Evolutionary conservation across 2,797 vertebrate species (phyloP).

Genomic region (Parotocinclus haroldoi): DNA sequence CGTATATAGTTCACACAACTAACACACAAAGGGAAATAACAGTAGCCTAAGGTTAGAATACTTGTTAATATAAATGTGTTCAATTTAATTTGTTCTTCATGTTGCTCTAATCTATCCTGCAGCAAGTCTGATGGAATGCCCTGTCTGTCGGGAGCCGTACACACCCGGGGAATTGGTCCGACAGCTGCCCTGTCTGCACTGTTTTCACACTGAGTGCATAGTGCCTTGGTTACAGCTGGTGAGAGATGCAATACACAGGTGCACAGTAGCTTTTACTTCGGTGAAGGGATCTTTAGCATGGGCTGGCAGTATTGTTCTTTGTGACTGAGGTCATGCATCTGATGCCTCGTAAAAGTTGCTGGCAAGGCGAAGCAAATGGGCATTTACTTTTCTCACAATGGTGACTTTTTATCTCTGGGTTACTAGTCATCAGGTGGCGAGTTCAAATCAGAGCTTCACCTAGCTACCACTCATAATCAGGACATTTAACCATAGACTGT

Average conservation of each 20-base stretch:
- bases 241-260: conserved; percentile 51
- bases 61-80: too few relatives aligned
- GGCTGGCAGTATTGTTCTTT: neutral
- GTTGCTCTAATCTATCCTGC: conserved; percentile 44
- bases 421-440: too few relatives aligned
- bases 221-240: conserved; percentile 94
- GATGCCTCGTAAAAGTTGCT: neutral
- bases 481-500: too few relatives aligned
- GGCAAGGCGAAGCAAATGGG: neutral
- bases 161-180: conserved; percentile 75
- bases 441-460: too few relatives aligned
- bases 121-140: conserved; percentile 77
- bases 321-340: neutral
- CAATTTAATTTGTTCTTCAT: too few relatives aligned
- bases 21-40: too few relatives aligned
- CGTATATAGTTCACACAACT: too few relatives aligned
- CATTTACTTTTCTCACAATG: neutral
- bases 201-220: conserved; percentile 89
- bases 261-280: neutral
- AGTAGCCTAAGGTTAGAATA: too few relatives aligned
- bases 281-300: neutral
- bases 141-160: conserved; percentile 89
- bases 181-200: conserved; percentile 87
- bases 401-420: too few relatives aligned
- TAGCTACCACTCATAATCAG: too few relatives aligned